phyloP scores from a whole-genome alignment of 2,797 vertebrate species.

The Eulemur mongoz region DNA sequence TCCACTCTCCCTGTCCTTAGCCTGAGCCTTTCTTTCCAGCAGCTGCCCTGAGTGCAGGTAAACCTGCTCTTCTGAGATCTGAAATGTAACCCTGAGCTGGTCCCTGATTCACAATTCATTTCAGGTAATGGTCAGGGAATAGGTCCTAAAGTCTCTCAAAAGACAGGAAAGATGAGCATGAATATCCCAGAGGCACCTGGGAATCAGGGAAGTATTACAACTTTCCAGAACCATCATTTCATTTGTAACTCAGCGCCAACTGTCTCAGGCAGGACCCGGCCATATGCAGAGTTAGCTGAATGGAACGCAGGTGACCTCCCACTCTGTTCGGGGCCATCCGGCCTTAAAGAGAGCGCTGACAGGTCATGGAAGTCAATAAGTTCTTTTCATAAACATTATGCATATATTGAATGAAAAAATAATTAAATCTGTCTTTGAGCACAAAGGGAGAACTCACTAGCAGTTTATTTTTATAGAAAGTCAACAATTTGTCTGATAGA shows the following conservation, averaged over 20 bases:
- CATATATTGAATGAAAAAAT: background rate
- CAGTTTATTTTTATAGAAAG: background rate
- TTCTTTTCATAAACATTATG: background rate
- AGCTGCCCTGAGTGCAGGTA: fast-evolving
- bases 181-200: background rate
- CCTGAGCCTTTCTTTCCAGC: fast-evolving
- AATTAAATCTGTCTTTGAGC: background rate
- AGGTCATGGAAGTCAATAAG: background rate
- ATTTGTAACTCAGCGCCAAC: background rate
- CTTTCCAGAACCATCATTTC: too few relatives aligned
- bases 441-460: background rate
- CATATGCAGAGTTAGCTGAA: background rate
- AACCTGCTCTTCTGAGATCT: background rate
- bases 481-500: background rate
- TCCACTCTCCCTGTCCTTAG: fast-evolving
- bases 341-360: background rate
- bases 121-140: fast-evolving
- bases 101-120: too few relatives aligned
- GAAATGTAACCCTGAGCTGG: background rate
- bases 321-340: too few relatives aligned
- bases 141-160: background rate
- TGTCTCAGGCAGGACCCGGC: background rate
- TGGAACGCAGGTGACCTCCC: background rate
- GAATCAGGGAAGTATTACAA: too few relatives aligned
- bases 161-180: background rate